Conservation (phyloP, 2,888 invertebrate species). For the Leuctra nigra region DNA sequence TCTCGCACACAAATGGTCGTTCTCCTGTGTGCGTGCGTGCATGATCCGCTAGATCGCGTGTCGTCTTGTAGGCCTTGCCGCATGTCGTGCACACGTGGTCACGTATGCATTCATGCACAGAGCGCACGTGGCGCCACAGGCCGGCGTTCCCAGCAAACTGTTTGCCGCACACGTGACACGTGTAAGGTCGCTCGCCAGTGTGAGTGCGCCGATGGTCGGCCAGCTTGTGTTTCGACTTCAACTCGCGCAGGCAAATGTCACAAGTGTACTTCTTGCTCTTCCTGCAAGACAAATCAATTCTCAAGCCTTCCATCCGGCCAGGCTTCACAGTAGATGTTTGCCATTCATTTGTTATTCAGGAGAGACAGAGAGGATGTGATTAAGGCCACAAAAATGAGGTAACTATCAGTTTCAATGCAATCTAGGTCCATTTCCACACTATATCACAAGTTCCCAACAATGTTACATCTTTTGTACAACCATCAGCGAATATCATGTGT, state of each 20-base stretch:
- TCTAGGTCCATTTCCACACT: too few species aligned
- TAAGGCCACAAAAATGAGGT: too few species aligned
- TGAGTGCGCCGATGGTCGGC: slow-evolving; percentile 42
- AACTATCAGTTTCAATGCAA: too few species aligned
- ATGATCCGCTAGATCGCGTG: slow-evolving; percentile 41
- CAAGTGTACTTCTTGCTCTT: too few species aligned
- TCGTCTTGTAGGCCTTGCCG: slow-evolving; percentile 43
- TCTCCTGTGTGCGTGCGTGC: slow-evolving; percentile 47
- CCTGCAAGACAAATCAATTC: too few species aligned
- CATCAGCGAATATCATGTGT: too few species aligned
- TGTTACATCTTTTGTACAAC: too few species aligned
- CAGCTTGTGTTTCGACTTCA: slow-evolving; percentile 18
- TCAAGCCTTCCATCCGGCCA: too few species aligned
- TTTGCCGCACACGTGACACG: slow-evolving; percentile 59
- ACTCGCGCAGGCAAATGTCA: slow-evolving; percentile 13
- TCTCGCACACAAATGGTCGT: slow-evolving; percentile 44
- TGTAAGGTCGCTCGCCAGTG: slow-evolving; percentile 54
- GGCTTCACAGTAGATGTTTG: too few species aligned
- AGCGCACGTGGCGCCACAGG: slow-evolving; percentile 42
- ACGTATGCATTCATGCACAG: slow-evolving; percentile 43
- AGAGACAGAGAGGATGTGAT: too few species aligned
- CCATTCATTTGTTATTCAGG: too few species aligned
- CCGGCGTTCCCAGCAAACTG: slow-evolving; percentile 41
- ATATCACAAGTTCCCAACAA: too few species aligned
- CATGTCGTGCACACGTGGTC: slow-evolving; percentile 46